Base-by-base conservation (phyloP, 2,888 invertebrate genomes). In the Serripes groenlandicus region DNA sequence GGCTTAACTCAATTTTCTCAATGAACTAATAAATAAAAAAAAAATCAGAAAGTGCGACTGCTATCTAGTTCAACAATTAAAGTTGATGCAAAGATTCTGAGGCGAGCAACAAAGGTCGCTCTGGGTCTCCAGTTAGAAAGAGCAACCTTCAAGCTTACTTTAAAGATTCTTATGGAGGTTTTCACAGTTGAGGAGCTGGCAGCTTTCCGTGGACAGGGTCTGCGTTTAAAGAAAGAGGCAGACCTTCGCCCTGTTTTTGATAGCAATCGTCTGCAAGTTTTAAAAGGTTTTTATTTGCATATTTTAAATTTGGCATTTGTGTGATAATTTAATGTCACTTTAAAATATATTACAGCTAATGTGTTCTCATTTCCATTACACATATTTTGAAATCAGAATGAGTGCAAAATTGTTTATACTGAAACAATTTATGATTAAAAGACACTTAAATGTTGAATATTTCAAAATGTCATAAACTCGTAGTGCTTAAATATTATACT, bases 61-160 rank as follows among this genome's bases (percentile, higher is more conserved):
- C 18, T 52, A 23, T 35, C 35, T 34, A 68, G 23, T 23, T 68
- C 32, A 11, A 23, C 34, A 23, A 35, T 68, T 23, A 68, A 4
- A 42, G 68, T 68, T 37, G 15, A 34, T 23, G 11, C 35, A 11
- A 68, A 68, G 28, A 11, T n/a, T 18, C 68, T 68, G 32, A 68
- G 68, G n/a, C 11, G 28, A 28, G 37, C 68, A 37, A 68, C 68
- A 26, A 35, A 34, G 23, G 34, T 42, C 21, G 68, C 37, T 23
- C 37, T 21, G 21, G 35, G 37, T 11, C 11, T 34, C 1, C 28
- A 15, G 23, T 21, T 7, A n/a, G 68, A 68, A 21, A 68, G 28
- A 34, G 68, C 68, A n/a, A 42, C n/a, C 23, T 68, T 37, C 23
- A 68, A 68, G 15, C 68, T 68, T 18, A 23, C 68, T n/a, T 68